phyloP scores from a whole-genome alignment of 92 coral and sea anemone genomes.

The Palythoa caribaeorum region DNA sequence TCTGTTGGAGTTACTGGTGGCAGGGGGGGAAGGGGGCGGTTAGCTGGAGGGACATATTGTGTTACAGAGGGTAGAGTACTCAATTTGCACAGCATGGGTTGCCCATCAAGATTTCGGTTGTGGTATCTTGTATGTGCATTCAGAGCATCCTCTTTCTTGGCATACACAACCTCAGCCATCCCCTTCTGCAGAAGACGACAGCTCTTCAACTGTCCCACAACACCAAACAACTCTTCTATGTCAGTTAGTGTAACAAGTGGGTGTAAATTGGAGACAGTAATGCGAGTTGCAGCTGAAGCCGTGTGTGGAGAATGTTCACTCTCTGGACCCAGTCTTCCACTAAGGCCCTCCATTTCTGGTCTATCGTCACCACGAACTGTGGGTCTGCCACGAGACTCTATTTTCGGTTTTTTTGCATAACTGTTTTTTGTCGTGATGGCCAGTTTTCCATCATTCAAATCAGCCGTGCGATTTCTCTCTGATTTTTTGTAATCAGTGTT shows the following conservation, averaged over 20 bases:
- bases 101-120: slow-evolving; percentile 91
- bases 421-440: slow-evolving; percentile 38
- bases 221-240: slow-evolving; percentile 89
- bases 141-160: slow-evolving; percentile 76
- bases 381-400: not conserved
- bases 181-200: slow-evolving; percentile 84
- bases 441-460: slow-evolving; percentile 42
- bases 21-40: slow-evolving; percentile 70
- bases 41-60: slow-evolving; percentile 68
- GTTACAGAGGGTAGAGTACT: slow-evolving; percentile 65
- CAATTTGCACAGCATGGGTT: slow-evolving; percentile 91
- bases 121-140: slow-evolving; percentile 77
- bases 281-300: slow-evolving; percentile 54
- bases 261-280: slow-evolving; percentile 84
- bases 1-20: slow-evolving; percentile 59
- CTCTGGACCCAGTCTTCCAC: slow-evolving; percentile 69
- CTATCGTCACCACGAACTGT: not conserved
- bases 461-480: slow-evolving; percentile 38
- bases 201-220: slow-evolving; percentile 77
- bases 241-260: slow-evolving; percentile 83
- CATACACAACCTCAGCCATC: slow-evolving; percentile 85
- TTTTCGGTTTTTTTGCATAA: not conserved
- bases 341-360: slow-evolving; percentile 42
- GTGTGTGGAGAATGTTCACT: slow-evolving; percentile 42
- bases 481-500: slow-evolving; percentile 53